Evolutionary conservation across 2,797 vertebrate genomes (phyloP).

Genomic region (Mormyrops boulengeri): DNA sequence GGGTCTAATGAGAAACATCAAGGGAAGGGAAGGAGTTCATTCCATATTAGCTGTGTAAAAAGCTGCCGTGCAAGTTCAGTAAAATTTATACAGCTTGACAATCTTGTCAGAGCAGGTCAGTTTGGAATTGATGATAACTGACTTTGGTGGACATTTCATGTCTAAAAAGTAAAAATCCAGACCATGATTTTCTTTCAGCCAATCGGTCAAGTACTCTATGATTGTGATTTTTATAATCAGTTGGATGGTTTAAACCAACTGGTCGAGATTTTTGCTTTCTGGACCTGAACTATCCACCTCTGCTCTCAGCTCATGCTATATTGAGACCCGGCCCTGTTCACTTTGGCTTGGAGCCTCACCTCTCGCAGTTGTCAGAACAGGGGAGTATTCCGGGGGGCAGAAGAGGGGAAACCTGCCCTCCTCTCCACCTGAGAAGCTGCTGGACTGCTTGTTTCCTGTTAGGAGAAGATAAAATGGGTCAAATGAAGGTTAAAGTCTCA

Average conservation of each 20-base stretch:
- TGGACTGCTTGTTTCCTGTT: slow-evolving; percentile 59
- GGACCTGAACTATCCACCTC: not conserved
- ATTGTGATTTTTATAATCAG: not conserved
- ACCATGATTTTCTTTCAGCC: not conserved
- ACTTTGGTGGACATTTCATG: not conserved
- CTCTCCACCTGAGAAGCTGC: slow-evolving; percentile 58
- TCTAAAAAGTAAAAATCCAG: not conserved
- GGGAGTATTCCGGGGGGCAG: slow-evolving; percentile 46
- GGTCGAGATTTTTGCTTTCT: not conserved
- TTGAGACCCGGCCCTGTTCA: not conserved
- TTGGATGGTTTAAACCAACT: not conserved
- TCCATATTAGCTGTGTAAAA: not conserved
- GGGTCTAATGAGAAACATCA: slow-evolving; percentile 41
- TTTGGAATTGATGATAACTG: not conserved
- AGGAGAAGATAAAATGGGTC: slow-evolving; percentile 3
- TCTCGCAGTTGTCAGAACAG: slow-evolving; percentile 43
- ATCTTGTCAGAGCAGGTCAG: not conserved
- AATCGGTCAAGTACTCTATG: not conserved
- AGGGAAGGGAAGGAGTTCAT: not conserved
- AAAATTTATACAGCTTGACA: not conserved
- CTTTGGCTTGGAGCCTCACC: slow-evolving; percentile 38
- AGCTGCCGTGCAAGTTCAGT: not conserved
- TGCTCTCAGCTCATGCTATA: not conserved
- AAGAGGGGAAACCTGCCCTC: slow-evolving; percentile 46
- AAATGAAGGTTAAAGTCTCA: not conserved